Base-by-base conservation (phyloP, 2,797 vertebrate species). In the Mastacembelus armatus region DNA sequence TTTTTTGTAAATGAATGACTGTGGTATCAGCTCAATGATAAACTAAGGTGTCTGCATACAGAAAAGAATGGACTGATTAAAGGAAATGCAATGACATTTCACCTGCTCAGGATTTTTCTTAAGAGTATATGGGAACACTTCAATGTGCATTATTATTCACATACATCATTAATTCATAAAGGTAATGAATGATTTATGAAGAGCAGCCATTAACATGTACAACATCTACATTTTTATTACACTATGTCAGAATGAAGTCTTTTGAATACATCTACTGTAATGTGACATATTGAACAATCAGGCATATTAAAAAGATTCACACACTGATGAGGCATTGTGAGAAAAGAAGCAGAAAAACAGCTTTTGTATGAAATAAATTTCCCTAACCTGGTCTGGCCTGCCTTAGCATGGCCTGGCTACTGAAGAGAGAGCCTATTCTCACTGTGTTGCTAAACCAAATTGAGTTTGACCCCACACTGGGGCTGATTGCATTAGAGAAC, bases 391-490 rank as follows among this genome's bases (percentile, higher is more conserved):
- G 15, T 52, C 12, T 26, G 32, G 21, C 26, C 21, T 35, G 10
- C 32, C 29, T 29, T n/a, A n/a, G 30, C 39, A 18, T 12, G 21
- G n/a, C n/a, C 40, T 10, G n/a, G 45, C 40, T 54, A 51, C 24
- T 18, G 58, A 78, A 61, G 42, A 63, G 16, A 33, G 56, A 57
- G 60, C 39, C 60, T 67, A 62, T 76, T 80, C 66, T 60, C 58
- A 77, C 45, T 70, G 74, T 81, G 76, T 83, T 43, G 48, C 76
- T 74, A 79, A 69, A 76, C 66, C 72, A 86, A 85, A 88, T 76
- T 77, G 80, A 88, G 78, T 86, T 59, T 83, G 85, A 90, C 84
- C 85, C 71, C 85, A 84, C 64, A 30, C 87, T 68, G 85, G 49
- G 80, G 71, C 45, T 71, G 78, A 81, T 61, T 82, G 65, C 78